Base-by-base conservation (phyloP, 53 echinoderm and acorn worm species). In the Crossaster papposus region DNA sequence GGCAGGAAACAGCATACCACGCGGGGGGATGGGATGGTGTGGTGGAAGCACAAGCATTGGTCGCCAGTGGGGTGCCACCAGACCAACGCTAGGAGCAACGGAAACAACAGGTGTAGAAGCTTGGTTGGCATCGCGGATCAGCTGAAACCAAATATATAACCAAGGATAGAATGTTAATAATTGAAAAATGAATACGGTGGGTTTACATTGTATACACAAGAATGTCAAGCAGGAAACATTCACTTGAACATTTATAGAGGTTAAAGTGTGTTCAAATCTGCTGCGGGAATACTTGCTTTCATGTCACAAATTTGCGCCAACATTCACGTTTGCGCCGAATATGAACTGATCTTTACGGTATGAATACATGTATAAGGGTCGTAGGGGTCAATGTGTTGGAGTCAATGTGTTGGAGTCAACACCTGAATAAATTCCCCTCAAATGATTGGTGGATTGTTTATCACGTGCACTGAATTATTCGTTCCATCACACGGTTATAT, bases 111-210 rank as follows among this genome's bases (percentile, higher is more conserved):
- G 87, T 12, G 87, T 33, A 32, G 87, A 77, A 1, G 28, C 13
- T 62, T 87, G 87, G 87, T 34, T 87, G 11, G 87, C 77, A 77
- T 87, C 87, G 1, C 87, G 87, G 58, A 87, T 87, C 77, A 87
- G 75, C 87, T 87, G 76, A 36, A 74, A 81, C 32, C 14, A 7
- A 20, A 79, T 31, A 22, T n/a, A n/a, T n/a, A 80, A 32, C 5
- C 30, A 81, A 12, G 22, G n/a, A 63, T 32, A 79, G 32, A 58
- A 80, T 14, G 24, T 78, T 36, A 78, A 44, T 34, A 3, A 34
- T 33, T 10, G 8, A 36, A 76, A 76, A 44, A n/a, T n/a, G n/a
- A n/a, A n/a, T n/a, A n/a, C n/a, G n/a, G n/a, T n/a, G n/a, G n/a
- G n/a, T n/a, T n/a, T n/a, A n/a, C n/a, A n/a, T n/a, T 44, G 44